Evolutionary conservation across 2,888 invertebrate species (phyloP).

Genomic region (Napeogenes sylphis): DNA sequence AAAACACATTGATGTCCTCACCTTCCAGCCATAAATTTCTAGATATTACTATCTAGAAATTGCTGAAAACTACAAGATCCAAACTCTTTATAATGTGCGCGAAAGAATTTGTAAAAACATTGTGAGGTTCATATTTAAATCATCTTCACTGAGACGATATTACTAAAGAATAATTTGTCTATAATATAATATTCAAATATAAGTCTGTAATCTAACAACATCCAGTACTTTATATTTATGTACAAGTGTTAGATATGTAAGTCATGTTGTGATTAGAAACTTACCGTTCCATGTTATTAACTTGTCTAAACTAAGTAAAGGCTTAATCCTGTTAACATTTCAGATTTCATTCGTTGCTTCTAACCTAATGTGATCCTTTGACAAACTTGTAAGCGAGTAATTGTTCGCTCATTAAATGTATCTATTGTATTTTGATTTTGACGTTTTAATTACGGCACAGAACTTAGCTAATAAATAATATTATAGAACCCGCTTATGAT

Average conservation of each 20-base stretch:
- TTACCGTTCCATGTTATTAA: background rate
- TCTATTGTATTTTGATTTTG: background rate
- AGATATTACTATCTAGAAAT: too few relatives aligned
- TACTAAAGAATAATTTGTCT: too few relatives aligned
- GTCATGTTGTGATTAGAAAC: background rate
- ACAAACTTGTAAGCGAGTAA: slow-evolving; percentile 1
- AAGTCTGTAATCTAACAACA: too few relatives aligned
- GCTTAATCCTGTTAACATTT: slow-evolving; percentile 5
- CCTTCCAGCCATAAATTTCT: too few relatives aligned
- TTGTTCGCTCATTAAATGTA: slow-evolving; percentile 1
- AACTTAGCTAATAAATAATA: background rate
- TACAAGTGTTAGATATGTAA: background rate
- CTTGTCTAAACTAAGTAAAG: slow-evolving; percentile 5
- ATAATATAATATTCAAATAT: too few relatives aligned
- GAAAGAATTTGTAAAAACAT: too few relatives aligned
- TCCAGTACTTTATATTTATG: background rate
- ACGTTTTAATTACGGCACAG: background rate
- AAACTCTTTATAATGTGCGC: too few relatives aligned
- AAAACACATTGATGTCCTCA: too few relatives aligned
- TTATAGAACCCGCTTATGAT: too few relatives aligned
- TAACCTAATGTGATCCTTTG: slow-evolving; percentile 2
- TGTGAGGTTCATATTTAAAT: too few relatives aligned
- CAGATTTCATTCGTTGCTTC: background rate
- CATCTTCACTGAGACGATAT: too few relatives aligned
- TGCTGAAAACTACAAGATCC: too few relatives aligned